Base-by-base conservation (phyloP, 1,140 invertebrate genomes). In the Hyposmocoma kahamanoa region DNA sequence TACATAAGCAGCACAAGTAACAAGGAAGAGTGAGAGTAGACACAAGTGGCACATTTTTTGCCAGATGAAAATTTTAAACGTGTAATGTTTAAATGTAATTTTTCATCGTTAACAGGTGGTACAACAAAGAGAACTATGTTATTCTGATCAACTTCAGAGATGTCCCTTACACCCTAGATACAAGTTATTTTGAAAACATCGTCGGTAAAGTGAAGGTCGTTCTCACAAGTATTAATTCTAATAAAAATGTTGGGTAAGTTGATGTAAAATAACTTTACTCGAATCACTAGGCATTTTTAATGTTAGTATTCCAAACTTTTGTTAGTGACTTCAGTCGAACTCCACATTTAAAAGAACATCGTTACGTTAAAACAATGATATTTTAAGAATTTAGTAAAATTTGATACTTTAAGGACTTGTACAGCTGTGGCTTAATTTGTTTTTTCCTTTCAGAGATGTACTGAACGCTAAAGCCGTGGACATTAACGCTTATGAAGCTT, bases 191-290 rank as follows among this genome's bases (percentile, higher is more conserved):
- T 15, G 78, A 84, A 43, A 66, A 72, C 26, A 72, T 84, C 3
- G 54, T 62, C 1, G 76, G 84, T 18, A 54, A 85, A 46, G 43
- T 90, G 11, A 63, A 87, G 28, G 78, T 90, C 0, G 53, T 83
- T 21, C 44, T 88, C n/a, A 67, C 75, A 1, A 88, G 71, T 21
- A 53, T 86, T 1, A 59, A 69, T 13, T 90, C 89, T 1, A 22
- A 53, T 0, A 78, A 87, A 45, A 44, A 58, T 30, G 22, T 50
- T 19, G 84, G 83, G 89, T 90, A 78, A 84, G 65, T 60, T n/a
- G n/a, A n/a, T n/a, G n/a, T n/a, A n/a, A n/a, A n/a, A n/a, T n/a
- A n/a, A n/a, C n/a, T n/a, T n/a, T n/a, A n/a, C n/a, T n/a, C n/a
- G n/a, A n/a, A n/a, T n/a, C n/a, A n/a, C n/a, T n/a, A n/a, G n/a